These are phyloP conservation scores for Brachyrhaphis roseni DNA, from an alignment of 2,797 vertebrate species.

Conservation along the genomic window DNA sequence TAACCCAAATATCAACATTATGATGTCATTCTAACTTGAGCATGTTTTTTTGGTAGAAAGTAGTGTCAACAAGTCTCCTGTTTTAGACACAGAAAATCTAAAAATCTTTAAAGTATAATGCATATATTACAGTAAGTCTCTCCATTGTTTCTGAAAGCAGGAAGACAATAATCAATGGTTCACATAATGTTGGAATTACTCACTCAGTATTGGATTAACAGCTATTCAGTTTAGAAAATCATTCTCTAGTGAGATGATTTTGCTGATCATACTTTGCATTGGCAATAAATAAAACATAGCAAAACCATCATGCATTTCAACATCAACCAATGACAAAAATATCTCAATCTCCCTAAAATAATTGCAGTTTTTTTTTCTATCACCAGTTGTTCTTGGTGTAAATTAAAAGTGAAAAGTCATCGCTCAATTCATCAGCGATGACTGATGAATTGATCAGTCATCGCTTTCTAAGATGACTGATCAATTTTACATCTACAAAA, in stretches of 20 bases:
- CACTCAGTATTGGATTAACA: background rate
- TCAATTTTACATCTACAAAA: background rate
- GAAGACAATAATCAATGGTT: background rate
- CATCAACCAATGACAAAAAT: background rate
- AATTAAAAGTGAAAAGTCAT: background rate
- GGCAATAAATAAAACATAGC: background rate
- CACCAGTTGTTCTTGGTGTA: background rate
- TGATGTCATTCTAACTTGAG: background rate
- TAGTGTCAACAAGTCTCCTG: background rate
- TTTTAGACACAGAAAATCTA: background rate
- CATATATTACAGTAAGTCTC: background rate
- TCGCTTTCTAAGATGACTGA: no score
- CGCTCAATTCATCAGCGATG: no score
- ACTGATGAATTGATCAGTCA: no score
- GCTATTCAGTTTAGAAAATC: background rate
- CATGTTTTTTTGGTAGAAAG: background rate
- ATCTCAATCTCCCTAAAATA: background rate
- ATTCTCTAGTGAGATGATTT: background rate
- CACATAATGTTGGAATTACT: constrained; percentile 11
- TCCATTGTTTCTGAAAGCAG: background rate
- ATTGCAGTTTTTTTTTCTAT: background rate
- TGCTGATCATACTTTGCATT: background rate
- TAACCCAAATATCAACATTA: background rate
- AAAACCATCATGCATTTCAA: background rate
- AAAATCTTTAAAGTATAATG: background rate